Evolutionary conservation across 1,140 invertebrate species (phyloP), one percentile per base, ranked within the genome.

Genomic region (Drepana arcuata): DNA sequence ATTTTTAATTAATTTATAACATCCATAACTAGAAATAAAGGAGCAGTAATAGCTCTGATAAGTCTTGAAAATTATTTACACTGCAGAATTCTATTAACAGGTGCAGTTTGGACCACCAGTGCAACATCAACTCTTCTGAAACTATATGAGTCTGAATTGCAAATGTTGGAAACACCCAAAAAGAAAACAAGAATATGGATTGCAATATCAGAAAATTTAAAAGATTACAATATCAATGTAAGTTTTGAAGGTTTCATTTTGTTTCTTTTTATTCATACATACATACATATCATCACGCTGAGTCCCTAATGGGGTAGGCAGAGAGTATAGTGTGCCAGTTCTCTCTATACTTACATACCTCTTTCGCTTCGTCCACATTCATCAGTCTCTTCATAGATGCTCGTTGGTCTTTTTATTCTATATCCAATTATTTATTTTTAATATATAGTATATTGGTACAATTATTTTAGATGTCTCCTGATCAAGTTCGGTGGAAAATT

Each of bases 101-200:
- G 44, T 52, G 63, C 56, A 23, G 48, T 58, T 4, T 67, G 63
- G 63, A 63, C 56, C 15, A 36, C 36, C n/a, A 41, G 37, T 42
- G 47, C 50, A 14, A 55, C 54, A 12, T 34, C 36, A 29, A 58
- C 34, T 10, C 29, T 67, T 1, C 41, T 67, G 23, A 63, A 56
- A 40, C 31, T 59, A 25, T 67, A 67, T 61, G 63, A 67, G 41
- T 35, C 38, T 7, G 64, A 64, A 26, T 29, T 64, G 21, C 45
- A 49, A 49, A 58, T 61, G 48, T 28, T 67, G 11, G 49, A 58
- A 54, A 63, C 53, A 27, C 60, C 59, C 0, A 63, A 64, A 41
- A 67, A 60, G 48, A 67, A 67, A 36, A 63, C 51, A 7, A 56
- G 54, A 34, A 61, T 63, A 13, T 67, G 56, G 59, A 34, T 48